phyloP scores from a whole-genome alignment of 2,113 vertebrate genomes.

The Pedetes capensis region DNA sequence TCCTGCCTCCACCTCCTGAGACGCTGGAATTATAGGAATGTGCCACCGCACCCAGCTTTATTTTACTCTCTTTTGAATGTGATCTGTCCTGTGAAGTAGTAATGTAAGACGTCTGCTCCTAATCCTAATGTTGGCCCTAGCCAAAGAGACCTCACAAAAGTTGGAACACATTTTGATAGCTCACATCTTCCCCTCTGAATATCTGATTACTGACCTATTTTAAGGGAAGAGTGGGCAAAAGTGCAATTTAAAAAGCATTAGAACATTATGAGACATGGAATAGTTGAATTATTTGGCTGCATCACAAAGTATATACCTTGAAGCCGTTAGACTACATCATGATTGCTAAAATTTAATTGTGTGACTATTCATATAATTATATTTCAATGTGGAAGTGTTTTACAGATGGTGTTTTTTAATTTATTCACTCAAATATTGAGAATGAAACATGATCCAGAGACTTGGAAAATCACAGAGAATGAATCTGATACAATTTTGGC shows the following conservation, averaged over 20 bases:
- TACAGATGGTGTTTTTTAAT: background rate
- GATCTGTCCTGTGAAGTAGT: background rate
- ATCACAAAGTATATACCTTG: background rate
- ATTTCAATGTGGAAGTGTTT: background rate
- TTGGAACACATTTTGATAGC: background rate
- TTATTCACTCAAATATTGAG: background rate
- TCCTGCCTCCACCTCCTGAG: no score
- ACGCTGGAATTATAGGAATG: no score
- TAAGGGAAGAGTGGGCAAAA: background rate
- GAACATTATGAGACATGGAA: background rate
- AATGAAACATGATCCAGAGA: background rate
- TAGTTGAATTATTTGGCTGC: background rate
- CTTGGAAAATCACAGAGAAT: background rate
- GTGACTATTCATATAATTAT: background rate
- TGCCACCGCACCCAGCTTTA: no score
- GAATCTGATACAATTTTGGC: background rate
- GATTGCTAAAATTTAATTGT: background rate
- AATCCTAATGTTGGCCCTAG: background rate
- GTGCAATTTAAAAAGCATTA: background rate
- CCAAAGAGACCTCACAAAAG: background rate
- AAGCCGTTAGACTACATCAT: background rate
- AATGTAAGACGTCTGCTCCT: background rate
- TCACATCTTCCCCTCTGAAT: background rate
- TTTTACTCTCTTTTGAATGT: background rate
- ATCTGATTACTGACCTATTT: background rate